phyloP scores from a whole-genome alignment of 1,140 invertebrate species.

The Halyomorpha halys region DNA sequence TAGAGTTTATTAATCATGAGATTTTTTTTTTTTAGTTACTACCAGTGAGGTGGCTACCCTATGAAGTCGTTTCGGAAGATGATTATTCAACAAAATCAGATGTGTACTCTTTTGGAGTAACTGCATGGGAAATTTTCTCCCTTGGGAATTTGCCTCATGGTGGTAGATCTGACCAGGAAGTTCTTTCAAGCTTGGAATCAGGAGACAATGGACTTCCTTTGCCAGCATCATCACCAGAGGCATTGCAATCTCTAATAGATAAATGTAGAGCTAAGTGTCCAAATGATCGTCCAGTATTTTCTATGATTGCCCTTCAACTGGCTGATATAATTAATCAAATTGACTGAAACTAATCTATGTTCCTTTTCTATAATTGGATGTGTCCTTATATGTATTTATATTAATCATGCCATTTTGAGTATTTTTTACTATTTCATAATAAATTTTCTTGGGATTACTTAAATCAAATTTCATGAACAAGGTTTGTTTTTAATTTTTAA shows the following conservation, averaged over 20 bases:
- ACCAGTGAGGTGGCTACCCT: conserved; percentile 76
- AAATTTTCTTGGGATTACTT: too few species aligned
- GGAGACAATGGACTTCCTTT: conserved; percentile 32
- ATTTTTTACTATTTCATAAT: too few species aligned
- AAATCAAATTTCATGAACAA: too few species aligned
- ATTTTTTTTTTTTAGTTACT: conserved; percentile 42
- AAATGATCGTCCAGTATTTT: conserved; percentile 39
- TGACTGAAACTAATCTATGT: conserved; percentile 1
- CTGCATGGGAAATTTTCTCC: conserved; percentile 85
- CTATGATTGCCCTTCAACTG: conserved; percentile 31
- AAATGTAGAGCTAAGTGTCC: conserved; percentile 37
- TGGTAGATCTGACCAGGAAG: conserved; percentile 64
- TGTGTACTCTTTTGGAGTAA: conserved; percentile 80
- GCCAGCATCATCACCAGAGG: conserved; percentile 30
- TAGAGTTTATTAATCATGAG: background rate
- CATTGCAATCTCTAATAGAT: conserved; percentile 34
- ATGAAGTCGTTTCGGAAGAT: conserved; percentile 79
- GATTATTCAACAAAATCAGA: conserved; percentile 90
- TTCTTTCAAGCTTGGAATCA: conserved; percentile 55
- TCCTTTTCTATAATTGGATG: background rate
- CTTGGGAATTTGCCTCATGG: conserved; percentile 77
- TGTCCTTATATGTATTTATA: too few species aligned
- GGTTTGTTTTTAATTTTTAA: too few species aligned
- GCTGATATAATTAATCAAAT: conserved; percentile 24
- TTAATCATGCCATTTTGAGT: too few species aligned